Conservation (phyloP, 2,797 vertebrate genomes). For the Otus scops region DNA sequence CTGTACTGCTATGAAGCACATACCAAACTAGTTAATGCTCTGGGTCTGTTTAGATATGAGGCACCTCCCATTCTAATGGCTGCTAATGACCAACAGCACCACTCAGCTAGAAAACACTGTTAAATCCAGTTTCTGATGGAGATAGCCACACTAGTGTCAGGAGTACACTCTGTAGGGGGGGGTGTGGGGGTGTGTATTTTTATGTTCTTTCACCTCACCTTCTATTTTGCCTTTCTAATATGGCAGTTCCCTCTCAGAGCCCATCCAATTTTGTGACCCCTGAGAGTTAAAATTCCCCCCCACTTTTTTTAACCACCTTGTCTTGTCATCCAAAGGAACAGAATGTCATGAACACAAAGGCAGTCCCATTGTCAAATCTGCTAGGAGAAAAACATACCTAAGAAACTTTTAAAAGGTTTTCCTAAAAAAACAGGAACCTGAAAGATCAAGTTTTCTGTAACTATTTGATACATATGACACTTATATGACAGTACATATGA, state of each 20-base stretch:
- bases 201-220: background rate
- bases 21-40: background rate
- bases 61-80: background rate
- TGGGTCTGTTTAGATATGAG: background rate
- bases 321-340: background rate
- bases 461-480: background rate
- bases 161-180: accelerated
- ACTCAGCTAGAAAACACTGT: background rate
- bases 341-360: background rate
- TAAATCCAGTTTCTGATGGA: background rate
- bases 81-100: background rate
- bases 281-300: background rate
- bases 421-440: background rate
- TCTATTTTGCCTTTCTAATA: background rate
- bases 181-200: background rate
- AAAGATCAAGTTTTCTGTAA: background rate
- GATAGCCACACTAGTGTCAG: background rate
- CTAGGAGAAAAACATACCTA: background rate
- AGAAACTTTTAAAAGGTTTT: background rate
- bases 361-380: background rate
- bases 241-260: background rate
- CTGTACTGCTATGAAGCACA: background rate
- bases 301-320: background rate
- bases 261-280: background rate
- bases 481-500: no score